Conservation (phyloP, 2,888 invertebrate genomes). For the Tuberolachnus salignus region DNA sequence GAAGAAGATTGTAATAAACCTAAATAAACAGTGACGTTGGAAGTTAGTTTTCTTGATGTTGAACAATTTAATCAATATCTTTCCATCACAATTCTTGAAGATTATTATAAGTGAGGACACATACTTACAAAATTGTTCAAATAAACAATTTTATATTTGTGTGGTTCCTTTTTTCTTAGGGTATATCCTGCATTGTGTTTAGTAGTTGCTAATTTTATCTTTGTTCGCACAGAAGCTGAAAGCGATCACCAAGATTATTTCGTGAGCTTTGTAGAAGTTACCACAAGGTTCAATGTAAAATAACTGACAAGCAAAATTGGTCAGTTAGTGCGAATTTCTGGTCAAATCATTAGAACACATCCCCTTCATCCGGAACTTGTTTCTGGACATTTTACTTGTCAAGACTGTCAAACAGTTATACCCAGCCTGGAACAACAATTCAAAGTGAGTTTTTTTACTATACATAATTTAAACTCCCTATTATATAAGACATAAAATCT, state of each 20-base stretch:
- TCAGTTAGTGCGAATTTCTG: constrained; percentile 89
- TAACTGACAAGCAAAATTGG: constrained; percentile 94
- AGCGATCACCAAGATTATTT: constrained; percentile 86
- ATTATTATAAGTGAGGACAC: constrained; percentile 79
- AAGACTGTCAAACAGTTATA: constrained; percentile 93
- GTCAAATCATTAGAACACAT: constrained; percentile 95
- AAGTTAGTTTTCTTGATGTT: constrained; percentile 91
- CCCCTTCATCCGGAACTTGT: constrained; percentile 98
- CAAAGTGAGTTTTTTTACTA: constrained; percentile 70
- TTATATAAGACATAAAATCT: too few species aligned
- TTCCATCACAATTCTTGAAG: constrained; percentile 90
- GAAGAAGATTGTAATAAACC: constrained; percentile 76
- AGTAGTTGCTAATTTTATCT: constrained; percentile 87
- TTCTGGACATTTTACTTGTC: constrained; percentile 85
- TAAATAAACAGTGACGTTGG: constrained; percentile 90
- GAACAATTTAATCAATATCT: constrained; percentile 92
- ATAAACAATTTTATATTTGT: not conserved
- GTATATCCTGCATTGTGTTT: constrained; percentile 93
- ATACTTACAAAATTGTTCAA: not conserved
- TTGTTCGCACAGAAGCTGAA: constrained; percentile 74
- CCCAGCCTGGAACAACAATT: constrained; percentile 98
- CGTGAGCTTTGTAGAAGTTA: constrained; percentile 89
- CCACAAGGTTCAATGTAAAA: constrained; percentile 87
- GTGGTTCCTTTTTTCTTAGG: constrained; percentile 63
- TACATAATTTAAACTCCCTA: not conserved